Conservation (phyloP, 2,888 invertebrate genomes). For the Mythimna vitellina region DNA sequence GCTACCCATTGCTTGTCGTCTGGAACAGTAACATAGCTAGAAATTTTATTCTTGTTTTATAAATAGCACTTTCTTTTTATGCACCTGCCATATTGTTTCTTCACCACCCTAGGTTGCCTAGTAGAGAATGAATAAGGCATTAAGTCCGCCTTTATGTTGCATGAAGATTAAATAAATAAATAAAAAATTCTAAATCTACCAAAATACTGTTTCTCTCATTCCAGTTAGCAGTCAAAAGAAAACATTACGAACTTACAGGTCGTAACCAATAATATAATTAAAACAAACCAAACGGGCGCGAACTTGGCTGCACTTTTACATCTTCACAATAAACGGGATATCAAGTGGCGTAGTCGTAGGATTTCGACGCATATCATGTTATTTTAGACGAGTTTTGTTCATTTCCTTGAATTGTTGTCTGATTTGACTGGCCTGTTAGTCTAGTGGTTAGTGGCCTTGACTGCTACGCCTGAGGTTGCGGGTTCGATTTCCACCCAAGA, state of each 20-base stretch:
- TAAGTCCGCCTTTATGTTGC: no score
- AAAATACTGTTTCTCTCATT: neutral
- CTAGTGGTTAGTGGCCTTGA: no score
- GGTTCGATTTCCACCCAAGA: no score
- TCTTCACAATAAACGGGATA: slow-evolving; percentile 66
- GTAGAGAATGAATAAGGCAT: no score
- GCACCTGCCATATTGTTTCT: no score
- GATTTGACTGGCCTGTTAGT: slow-evolving; percentile 1
- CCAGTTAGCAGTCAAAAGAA: slow-evolving; percentile 13
- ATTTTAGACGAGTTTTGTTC: slow-evolving; percentile 25
- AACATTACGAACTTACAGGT: neutral
- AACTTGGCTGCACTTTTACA: slow-evolving; percentile 72
- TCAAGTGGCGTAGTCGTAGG: slow-evolving; percentile 59
- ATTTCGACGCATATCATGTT: slow-evolving; percentile 43
- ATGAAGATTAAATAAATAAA: no score
- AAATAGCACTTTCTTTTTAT: no score
- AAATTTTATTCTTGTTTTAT: no score
- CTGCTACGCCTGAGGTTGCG: no score
- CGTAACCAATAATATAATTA: slow-evolving; percentile 4
- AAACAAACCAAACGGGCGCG: neutral
- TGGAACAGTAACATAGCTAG: no score
- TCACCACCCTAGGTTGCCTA: no score
- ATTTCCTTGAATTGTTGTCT: neutral
- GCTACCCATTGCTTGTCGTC: no score
- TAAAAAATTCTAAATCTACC: neutral